Evolutionary conservation across 2,888 invertebrate genomes (phyloP).

Genomic region (Podotricha telesiphe): DNA sequence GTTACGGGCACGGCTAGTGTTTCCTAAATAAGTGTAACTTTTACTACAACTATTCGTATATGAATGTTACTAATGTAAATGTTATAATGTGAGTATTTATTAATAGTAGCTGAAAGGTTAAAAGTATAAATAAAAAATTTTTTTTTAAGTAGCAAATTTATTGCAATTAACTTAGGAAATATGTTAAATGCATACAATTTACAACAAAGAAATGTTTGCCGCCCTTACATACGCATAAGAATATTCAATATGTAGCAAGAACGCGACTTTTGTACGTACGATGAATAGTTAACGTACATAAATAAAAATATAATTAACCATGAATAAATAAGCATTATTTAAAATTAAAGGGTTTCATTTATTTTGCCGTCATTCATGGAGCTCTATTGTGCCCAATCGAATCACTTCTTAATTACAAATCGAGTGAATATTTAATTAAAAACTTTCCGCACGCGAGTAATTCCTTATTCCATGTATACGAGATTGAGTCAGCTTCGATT

Average conservation of each 20-base stretch:
- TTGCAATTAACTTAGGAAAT: too few relatives aligned
- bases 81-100: neutral
- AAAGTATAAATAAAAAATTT: too few relatives aligned
- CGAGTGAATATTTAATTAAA: conserved; percentile 82
- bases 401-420: conserved; percentile 81
- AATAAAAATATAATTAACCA: neutral
- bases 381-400: conserved; percentile 73
- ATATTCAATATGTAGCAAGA: neutral
- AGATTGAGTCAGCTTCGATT: conserved; percentile 78
- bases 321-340: conserved; percentile 5
- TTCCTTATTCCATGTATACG: conserved; percentile 81
- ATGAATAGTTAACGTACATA: neutral
- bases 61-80: neutral
- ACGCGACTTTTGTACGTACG: neutral
- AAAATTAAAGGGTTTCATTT: conserved; percentile 30
- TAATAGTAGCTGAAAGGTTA: neutral
- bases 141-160: too few relatives aligned
- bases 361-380: conserved; percentile 60
- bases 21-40: neutral
- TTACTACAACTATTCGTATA: neutral
- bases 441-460: conserved; percentile 81
- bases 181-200: too few relatives aligned
- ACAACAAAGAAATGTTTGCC: too few relatives aligned
- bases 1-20: too few relatives aligned
- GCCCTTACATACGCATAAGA: neutral